These are phyloP conservation scores for Choloepus didactylus DNA, from an alignment of 2,797 vertebrate species.

Conservation along the genomic window DNA sequence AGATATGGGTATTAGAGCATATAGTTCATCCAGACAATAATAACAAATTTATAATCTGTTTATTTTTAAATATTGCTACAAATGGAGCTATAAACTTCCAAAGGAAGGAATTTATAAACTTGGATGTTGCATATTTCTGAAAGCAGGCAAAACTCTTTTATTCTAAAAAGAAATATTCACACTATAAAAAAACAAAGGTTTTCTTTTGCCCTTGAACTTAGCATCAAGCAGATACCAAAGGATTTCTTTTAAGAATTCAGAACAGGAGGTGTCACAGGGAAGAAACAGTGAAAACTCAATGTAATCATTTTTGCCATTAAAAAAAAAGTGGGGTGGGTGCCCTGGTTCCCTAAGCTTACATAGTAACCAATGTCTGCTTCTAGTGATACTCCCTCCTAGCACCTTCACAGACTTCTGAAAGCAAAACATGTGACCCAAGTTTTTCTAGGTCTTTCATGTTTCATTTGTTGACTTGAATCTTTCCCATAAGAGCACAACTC, in stretches of 20 bases:
- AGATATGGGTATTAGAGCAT: conserved; percentile 40
- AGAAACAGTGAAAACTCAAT: not conserved
- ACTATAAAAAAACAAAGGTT: conserved; percentile 5
- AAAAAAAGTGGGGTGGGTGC: not conserved
- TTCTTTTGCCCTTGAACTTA: conserved; percentile 1
- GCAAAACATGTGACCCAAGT: not conserved
- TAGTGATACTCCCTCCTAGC: not conserved
- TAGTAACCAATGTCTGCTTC: not conserved
- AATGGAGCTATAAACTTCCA: conserved; percentile 65
- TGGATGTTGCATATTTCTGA: conserved; percentile 38
- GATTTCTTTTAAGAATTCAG: conserved; percentile 21
- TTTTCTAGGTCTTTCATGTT: not conserved
- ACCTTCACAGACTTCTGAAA: not conserved
- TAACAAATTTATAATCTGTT: conserved; percentile 65
- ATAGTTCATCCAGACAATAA: conserved; percentile 68
- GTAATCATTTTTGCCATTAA: not conserved
- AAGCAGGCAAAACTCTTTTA: conserved; percentile 49
- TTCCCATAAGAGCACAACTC: not conserved
- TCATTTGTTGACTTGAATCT: not conserved
- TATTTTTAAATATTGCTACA: conserved; percentile 70
- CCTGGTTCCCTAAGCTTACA: not conserved
- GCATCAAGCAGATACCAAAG: not conserved
- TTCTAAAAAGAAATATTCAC: conserved; percentile 49
- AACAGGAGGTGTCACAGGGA: not conserved
- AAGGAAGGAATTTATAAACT: conserved; percentile 68